Conservation (phyloP, 2,113 vertebrate genomes). For the Erpornis zantholeuca region DNA sequence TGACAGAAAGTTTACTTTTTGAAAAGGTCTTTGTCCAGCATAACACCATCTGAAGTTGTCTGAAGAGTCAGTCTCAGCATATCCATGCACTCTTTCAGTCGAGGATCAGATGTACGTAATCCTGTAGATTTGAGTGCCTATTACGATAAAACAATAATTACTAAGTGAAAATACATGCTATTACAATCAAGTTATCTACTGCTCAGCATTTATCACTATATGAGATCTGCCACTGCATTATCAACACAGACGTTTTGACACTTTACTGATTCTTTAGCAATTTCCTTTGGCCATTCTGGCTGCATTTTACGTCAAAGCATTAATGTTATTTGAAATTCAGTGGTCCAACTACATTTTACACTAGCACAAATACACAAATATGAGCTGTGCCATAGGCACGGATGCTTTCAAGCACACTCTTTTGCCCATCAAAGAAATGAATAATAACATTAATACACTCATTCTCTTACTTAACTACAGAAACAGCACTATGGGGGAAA, state of each 20-base stretch:
- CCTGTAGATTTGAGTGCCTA: slow-evolving; percentile 97
- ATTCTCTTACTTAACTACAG: neutral
- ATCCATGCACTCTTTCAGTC: slow-evolving; percentile 98
- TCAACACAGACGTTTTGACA: neutral
- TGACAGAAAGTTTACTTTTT: slow-evolving; percentile 87
- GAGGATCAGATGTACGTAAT: slow-evolving; percentile 93
- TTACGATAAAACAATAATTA: slow-evolving; percentile 13
- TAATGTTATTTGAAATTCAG: neutral
- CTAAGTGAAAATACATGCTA: neutral
- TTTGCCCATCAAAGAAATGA: neutral
- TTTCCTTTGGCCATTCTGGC: neutral
- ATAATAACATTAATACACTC: neutral
- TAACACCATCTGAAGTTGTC: slow-evolving; percentile 92
- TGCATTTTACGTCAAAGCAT: neutral
- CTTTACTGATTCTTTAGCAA: neutral
- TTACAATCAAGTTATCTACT: neutral
- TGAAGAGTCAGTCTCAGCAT: slow-evolving; percentile 95
- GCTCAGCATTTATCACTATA: neutral
- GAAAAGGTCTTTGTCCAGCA: slow-evolving; percentile 96
- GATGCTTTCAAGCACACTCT: neutral
- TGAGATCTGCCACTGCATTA: neutral
- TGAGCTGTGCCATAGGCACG: neutral
- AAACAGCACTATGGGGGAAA: neutral
- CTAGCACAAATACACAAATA: neutral
- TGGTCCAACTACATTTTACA: neutral